Evolutionary conservation across 2,888 invertebrate species (phyloP), one percentile per base, ranked within the genome.

Genomic region (Drosophila fulvimacula): DNA sequence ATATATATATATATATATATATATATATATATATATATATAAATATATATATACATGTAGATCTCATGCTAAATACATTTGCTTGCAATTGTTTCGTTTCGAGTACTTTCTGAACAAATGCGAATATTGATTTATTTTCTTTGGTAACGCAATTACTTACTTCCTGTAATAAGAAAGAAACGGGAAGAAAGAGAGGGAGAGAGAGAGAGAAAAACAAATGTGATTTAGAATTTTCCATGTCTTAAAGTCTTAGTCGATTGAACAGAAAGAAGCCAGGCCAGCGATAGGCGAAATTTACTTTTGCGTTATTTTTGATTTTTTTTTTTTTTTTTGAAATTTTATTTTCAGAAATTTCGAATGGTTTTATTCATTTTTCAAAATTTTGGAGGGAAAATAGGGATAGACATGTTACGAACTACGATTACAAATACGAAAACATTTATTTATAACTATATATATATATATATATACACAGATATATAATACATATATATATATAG

Each of bases 111-210:
- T 48, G 13, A 42, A 32, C 42, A 73, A 58, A 39, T 64, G 46
- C n/a, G 59, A 61, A 53, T 51, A 52, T 63, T 55, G 21, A 36
- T 51, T 36, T 5, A 56, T 60, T 46, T 30, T 5, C 11, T 44
- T 69, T 56, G 51, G 55, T 68, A 63, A 77, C 66, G 61, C 73
- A 79, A 68, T 82, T 84, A 92, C 92, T 92, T 92, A 93, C 92
- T 92, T 92, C 92, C 92, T 92, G 92, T 77, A 92, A 92, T 90
- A 89, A 91, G 86, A 89, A 90, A 89, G 79, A 84, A 78, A 90
- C 80, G 88, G 79, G 82, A 77, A 90, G 81, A 88, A 73, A 83
- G 73, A 88, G 78, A 69, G 70, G 73, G 61, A 65, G 78, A 74
- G 67, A 68, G 70, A 75, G 60, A 62, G 55, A 69, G 72, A 75